Evolutionary conservation across 2,113 vertebrate species (phyloP).

Genomic region (Pelodiscus sinensis): DNA sequence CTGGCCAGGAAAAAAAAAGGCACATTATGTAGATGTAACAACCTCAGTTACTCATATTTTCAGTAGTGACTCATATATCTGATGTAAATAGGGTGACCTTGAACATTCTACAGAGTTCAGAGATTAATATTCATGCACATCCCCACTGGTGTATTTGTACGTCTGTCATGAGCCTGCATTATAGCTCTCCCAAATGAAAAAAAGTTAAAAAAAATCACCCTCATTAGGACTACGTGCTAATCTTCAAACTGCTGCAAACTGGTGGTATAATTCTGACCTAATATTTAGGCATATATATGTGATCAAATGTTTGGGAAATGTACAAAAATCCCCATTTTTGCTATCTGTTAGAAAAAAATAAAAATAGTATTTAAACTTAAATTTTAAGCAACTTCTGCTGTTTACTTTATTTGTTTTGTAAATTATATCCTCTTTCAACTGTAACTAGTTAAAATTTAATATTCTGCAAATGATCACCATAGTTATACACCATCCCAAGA

Average conservation of each 20-base stretch:
- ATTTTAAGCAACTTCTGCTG: neutral
- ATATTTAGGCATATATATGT: neutral
- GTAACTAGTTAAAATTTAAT: neutral
- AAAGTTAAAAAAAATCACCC: neutral
- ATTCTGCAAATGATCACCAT: neutral
- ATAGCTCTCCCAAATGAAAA: neutral
- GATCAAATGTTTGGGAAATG: rapidly evolving
- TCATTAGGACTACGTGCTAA: neutral
- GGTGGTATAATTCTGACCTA: neutral
- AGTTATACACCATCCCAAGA: neutral
- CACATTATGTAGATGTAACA: neutral
- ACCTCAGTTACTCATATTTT: neutral
- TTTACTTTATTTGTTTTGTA: neutral
- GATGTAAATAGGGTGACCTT: neutral
- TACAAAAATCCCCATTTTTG: neutral
- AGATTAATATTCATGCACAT: neutral
- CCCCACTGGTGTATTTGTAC: neutral
- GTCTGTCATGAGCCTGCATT: neutral
- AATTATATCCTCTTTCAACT: neutral
- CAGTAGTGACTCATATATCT: neutral
- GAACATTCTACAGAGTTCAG: neutral
- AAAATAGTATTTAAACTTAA: neutral
- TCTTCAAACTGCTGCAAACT: neutral
- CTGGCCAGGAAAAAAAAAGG: neutral
- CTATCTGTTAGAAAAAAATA: neutral